Conservation (phyloP, 2,797 vertebrate genomes). For the Falco columbarius region DNA sequence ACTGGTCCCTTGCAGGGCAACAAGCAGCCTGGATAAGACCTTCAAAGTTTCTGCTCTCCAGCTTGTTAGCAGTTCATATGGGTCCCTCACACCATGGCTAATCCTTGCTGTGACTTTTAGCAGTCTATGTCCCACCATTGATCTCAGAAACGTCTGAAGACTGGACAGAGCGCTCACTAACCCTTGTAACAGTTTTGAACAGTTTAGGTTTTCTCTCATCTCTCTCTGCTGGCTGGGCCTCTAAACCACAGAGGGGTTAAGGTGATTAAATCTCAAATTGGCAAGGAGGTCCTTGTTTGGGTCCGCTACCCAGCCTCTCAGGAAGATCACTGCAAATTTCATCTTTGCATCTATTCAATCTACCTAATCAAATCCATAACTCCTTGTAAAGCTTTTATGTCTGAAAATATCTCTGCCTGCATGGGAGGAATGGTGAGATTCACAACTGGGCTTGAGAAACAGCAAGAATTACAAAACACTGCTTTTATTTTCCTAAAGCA, state of each 20-base stretch:
- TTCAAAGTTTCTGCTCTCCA: neutral
- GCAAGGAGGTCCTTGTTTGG: neutral
- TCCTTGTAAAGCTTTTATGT: neutral
- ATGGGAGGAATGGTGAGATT: neutral
- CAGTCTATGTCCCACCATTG: neutral
- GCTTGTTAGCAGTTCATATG: neutral
- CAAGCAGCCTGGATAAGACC: neutral
- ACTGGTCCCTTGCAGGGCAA: accelerated
- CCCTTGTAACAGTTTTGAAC: neutral
- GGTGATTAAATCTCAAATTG: neutral
- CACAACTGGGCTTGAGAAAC: neutral
- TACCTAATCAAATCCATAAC: neutral
- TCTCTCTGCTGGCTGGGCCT: neutral
- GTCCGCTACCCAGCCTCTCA: neutral
- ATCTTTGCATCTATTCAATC: neutral
- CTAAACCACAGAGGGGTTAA: neutral
- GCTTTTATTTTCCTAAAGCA: neutral
- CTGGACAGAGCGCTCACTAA: neutral
- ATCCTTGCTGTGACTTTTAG: neutral
- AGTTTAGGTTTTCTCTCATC: neutral
- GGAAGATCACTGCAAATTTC: conserved; percentile 4
- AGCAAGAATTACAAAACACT: neutral
- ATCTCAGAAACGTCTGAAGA: neutral
- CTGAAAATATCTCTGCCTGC: neutral
- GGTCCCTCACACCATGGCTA: neutral